Evolutionary conservation across 1,140 invertebrate species (phyloP).

Genomic region (Brachystomella parvula): DNA sequence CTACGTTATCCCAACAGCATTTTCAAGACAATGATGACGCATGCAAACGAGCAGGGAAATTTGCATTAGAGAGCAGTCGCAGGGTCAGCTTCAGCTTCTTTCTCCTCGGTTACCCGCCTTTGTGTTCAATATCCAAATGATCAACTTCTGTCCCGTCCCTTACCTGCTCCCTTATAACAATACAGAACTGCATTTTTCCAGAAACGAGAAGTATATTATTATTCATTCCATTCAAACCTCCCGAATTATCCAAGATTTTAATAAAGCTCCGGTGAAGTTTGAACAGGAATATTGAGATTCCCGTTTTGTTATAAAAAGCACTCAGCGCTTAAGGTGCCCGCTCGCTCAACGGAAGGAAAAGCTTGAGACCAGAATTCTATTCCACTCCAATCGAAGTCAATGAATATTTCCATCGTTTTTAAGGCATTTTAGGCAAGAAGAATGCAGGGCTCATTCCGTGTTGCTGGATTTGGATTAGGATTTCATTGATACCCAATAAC

Average conservation of each 20-base stretch:
- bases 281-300: no score
- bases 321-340: no score
- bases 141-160: not conserved
- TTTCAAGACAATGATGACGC: constrained; percentile 32
- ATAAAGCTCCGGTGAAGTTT: no score
- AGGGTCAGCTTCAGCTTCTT: not conserved
- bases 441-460: not conserved
- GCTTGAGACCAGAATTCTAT: no score
- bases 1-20: constrained; percentile 20
- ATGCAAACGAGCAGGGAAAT: constrained; percentile 27
- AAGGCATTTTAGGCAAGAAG: not conserved
- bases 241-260: not conserved
- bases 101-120: not conserved
- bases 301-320: not conserved
- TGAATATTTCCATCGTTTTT: no score
- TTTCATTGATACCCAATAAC: no score
- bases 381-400: no score
- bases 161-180: not conserved
- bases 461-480: no score
- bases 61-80: constrained; percentile 7
- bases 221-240: not conserved
- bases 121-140: not conserved
- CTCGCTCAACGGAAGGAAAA: no score
- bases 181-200: not conserved
- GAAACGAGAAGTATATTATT: not conserved